A percentile compares a stretch with the other conserved stretches of the same genome.
Conservation (phyloP, 2,113 vertebrate genomes). For the Morone saxatilis region DNA sequence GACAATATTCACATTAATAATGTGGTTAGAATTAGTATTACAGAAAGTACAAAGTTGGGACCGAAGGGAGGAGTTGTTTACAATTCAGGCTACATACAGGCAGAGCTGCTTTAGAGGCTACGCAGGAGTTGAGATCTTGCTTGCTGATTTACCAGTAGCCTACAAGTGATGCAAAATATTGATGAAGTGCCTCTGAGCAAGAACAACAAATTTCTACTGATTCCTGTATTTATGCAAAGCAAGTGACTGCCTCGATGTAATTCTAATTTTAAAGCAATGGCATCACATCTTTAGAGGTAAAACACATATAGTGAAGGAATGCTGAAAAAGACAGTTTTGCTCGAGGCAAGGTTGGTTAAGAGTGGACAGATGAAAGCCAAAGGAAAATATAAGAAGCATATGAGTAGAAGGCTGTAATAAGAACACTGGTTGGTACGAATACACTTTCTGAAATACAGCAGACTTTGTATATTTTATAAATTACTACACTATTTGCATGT, state of each 20-base stretch:
- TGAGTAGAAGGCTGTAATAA: slow-evolving; percentile 3
- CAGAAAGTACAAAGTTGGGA: background rate
- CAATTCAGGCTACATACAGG: background rate
- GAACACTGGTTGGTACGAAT: background rate
- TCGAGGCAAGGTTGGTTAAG: slow-evolving; percentile 29
- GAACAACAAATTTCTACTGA: background rate
- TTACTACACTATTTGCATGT: background rate
- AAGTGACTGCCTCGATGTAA: background rate
- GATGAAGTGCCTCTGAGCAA: slow-evolving; percentile 4
- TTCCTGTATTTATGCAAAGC: background rate
- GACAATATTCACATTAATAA: background rate
- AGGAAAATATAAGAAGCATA: slow-evolving; percentile 27
- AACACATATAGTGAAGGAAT: background rate
- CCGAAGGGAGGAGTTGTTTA: background rate
- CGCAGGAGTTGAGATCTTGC: background rate
- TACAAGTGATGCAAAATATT: background rate
- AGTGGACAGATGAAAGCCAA: slow-evolving; percentile 27
- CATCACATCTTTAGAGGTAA: background rate
- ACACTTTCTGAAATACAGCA: background rate
- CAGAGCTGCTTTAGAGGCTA: background rate
- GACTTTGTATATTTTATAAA: background rate
- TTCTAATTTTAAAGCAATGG: background rate
- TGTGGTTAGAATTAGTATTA: background rate
- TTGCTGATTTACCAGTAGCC: background rate
- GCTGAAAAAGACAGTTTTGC: slow-evolving; percentile 32